phyloP scores from a whole-genome alignment of 2,888 invertebrate species.

The Epistrophe eligans region DNA sequence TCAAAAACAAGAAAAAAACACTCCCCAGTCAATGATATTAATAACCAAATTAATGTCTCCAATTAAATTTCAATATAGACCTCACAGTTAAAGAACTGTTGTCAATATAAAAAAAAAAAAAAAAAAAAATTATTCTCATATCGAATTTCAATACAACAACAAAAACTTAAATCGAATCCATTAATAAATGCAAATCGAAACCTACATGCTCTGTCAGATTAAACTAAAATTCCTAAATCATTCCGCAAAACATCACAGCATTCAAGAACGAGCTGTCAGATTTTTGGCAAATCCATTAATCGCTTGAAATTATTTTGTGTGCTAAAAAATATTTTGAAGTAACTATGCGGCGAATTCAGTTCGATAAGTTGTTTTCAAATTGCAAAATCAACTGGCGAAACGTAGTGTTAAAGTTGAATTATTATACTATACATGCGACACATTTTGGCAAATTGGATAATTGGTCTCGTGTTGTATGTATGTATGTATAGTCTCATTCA shows the following conservation, averaged over 20 bases:
- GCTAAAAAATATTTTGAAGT: not conserved
- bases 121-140: slow-evolving; percentile 14
- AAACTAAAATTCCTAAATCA: slow-evolving; percentile 56
- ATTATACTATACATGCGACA: no score
- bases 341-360: slow-evolving; percentile 45
- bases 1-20: not conserved
- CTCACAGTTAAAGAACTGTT: slow-evolving; percentile 13
- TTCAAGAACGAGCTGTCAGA: slow-evolving; percentile 15
- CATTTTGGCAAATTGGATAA: slow-evolving; percentile 75
- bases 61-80: slow-evolving; percentile 56
- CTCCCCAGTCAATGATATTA: slow-evolving; percentile 44
- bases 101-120: slow-evolving; percentile 45
- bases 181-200: slow-evolving; percentile 64
- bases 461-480: slow-evolving; percentile 35
- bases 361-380: slow-evolving; percentile 6
- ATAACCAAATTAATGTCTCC: slow-evolving; percentile 50
- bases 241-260: slow-evolving; percentile 19
- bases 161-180: slow-evolving; percentile 37
- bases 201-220: slow-evolving; percentile 64
- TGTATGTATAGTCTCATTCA: slow-evolving; percentile 28
- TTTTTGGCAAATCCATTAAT: slow-evolving; percentile 65
- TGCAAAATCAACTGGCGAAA: not conserved
- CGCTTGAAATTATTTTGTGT: slow-evolving; percentile 27
- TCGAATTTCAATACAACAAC: slow-evolving; percentile 24
- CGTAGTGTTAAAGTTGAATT: no score